These are phyloP conservation scores for Cossypha polioptera DNA, from an alignment of 2,797 vertebrate species.

Conservation along the genomic window DNA sequence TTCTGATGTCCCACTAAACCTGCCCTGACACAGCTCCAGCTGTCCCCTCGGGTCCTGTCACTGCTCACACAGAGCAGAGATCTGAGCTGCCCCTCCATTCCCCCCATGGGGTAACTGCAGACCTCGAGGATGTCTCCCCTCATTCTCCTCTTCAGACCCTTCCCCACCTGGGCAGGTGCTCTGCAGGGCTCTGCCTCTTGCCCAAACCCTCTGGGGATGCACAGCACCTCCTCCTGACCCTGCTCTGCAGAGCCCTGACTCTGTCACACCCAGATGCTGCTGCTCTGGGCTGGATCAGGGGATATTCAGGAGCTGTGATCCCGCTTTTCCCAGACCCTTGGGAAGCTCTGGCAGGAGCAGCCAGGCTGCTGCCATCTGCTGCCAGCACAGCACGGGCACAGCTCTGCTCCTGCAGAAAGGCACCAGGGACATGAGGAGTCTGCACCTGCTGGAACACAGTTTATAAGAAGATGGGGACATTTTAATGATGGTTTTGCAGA, in stretches of 20 bases:
- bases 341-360: neutral
- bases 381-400: neutral
- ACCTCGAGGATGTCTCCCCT: too few relatives aligned
- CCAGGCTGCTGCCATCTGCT: slow-evolving; percentile 38
- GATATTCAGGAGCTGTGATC: accelerated
- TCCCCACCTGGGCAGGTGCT: neutral
- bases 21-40: neutral
- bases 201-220: accelerated
- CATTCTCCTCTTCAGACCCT: neutral
- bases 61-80: neutral
- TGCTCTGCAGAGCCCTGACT: neutral
- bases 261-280: accelerated
- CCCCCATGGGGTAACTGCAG: neutral
- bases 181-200: neutral
- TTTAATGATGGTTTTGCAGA: neutral
- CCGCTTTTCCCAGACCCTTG: accelerated
- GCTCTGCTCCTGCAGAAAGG: neutral
- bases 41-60: neutral
- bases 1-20: neutral
- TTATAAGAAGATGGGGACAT: neutral
- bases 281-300: neutral
- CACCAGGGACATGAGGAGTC: accelerated
- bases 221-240: neutral
- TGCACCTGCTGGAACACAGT: accelerated
- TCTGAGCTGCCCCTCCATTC: neutral